Conservation (phyloP, 2,797 vertebrate genomes). For the Pangasius larnaudii region DNA sequence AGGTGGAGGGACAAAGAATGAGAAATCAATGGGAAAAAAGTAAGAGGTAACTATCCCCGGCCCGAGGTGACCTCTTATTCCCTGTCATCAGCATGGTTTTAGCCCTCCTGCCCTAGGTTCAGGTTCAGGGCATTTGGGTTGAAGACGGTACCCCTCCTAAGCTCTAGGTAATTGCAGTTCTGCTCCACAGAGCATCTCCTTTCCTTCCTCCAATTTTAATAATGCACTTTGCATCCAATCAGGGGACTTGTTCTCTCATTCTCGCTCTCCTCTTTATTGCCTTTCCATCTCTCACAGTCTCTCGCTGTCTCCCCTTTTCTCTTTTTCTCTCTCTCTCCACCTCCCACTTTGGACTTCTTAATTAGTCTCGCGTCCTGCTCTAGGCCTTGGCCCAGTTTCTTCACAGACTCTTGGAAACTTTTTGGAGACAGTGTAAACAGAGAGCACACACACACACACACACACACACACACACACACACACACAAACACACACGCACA, state of each 20-base stretch:
- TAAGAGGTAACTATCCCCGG: not conserved
- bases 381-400: slow-evolving; percentile 48
- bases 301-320: not conserved
- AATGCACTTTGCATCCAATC: slow-evolving; percentile 73
- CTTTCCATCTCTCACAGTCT: not conserved
- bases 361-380: slow-evolving; percentile 47
- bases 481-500: not conserved
- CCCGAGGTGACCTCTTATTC: not conserved
- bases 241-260: slow-evolving; percentile 52
- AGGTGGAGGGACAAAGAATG: not conserved
- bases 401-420: slow-evolving; percentile 34
- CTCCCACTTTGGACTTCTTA: slow-evolving; percentile 34
- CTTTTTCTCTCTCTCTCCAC: not conserved
- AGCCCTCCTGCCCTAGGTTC: not conserved
- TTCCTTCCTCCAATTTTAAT: slow-evolving; percentile 69
- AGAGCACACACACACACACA: not conserved
- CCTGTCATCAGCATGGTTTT: not conserved
- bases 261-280: slow-evolving; percentile 2
- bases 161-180: slow-evolving; percentile 40
- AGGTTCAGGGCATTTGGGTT: slow-evolving; percentile 9
- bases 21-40: not conserved
- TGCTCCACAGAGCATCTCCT: slow-evolving; percentile 36
- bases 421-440: slow-evolving; percentile 13
- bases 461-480: not conserved
- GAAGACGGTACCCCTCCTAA: slow-evolving; percentile 5